phyloP scores from a whole-genome alignment of 1,140 invertebrate genomes.

The Nomia melanderi region DNA sequence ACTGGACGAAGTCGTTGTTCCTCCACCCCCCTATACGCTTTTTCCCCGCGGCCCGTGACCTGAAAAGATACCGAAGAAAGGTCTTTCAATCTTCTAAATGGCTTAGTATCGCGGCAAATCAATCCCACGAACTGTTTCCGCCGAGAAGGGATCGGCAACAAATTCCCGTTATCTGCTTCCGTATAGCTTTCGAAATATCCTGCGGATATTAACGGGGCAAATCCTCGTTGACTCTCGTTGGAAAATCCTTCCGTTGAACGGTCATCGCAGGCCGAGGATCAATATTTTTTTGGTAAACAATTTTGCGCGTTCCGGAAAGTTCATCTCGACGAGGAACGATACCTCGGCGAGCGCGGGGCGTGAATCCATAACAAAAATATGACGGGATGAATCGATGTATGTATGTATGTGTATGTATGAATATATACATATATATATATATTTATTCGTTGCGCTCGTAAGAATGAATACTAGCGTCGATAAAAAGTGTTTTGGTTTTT shows the following conservation, averaged over 20 bases:
- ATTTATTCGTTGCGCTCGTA: too few species aligned
- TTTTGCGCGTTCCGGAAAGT: too few species aligned
- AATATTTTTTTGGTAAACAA: background rate
- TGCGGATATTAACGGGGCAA: background rate
- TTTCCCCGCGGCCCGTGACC: background rate
- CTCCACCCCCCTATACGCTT: too few species aligned
- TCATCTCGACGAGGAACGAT: too few species aligned
- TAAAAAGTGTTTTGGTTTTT: too few species aligned
- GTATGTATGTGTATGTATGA: too few species aligned
- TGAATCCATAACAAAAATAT: too few species aligned
- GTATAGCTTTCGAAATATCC: background rate
- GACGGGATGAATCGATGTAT: too few species aligned
- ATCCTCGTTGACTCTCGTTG: background rate
- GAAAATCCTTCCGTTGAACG: background rate
- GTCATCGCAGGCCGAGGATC: background rate
- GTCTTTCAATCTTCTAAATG: slow-evolving; percentile 27
- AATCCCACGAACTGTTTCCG: background rate
- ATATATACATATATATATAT: too few species aligned
- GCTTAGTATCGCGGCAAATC: slow-evolving; percentile 8
- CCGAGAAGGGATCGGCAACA: slow-evolving; percentile 2
- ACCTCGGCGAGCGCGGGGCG: too few species aligned
- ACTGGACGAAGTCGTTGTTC: background rate
- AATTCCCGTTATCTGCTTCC: slow-evolving; percentile 8
- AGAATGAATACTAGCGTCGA: too few species aligned
- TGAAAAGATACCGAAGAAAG: background rate